These are phyloP conservation scores for Rallus crepitans DNA, from an alignment of 2,797 vertebrate species.

Conservation along the genomic window DNA sequence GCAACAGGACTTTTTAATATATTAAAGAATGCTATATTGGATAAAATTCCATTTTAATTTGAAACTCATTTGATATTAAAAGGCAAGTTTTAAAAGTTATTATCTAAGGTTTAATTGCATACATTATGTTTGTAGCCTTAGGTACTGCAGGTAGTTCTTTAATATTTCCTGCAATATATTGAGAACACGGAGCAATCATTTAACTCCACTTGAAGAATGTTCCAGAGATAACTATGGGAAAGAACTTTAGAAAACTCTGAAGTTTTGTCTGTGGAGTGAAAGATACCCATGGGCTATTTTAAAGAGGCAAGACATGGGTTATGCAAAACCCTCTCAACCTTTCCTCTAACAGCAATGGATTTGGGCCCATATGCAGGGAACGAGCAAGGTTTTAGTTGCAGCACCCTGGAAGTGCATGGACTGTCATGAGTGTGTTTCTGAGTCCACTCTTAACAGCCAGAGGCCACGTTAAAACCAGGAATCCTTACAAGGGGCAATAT, in stretches of 20 bases:
- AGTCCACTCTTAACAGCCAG: not conserved
- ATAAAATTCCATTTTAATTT: slow-evolving; percentile 50
- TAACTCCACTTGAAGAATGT: not conserved
- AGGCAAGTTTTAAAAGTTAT: slow-evolving; percentile 44
- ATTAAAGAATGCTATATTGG: not conserved
- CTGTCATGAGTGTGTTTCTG: not conserved
- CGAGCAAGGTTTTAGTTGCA: not conserved
- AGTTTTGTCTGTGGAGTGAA: not conserved
- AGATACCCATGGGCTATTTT: not conserved
- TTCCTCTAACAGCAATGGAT: not conserved
- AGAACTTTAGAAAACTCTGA: not conserved
- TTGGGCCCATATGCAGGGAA: not conserved
- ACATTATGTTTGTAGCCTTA: slow-evolving; percentile 42
- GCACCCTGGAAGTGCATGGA: not conserved
- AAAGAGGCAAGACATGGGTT: not conserved
- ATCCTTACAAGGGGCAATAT: not conserved
- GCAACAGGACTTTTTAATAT: not conserved
- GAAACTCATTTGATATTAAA: slow-evolving; percentile 29
- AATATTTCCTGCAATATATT: slow-evolving; percentile 38
- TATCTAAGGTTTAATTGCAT: slow-evolving; percentile 54
- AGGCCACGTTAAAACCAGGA: not conserved
- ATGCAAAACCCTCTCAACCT: not conserved
- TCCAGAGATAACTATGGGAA: not conserved
- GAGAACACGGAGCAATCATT: not conserved
- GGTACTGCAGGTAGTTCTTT: slow-evolving; percentile 36